These are phyloP conservation scores for Eupsilia transversa DNA, from an alignment of 2,888 invertebrate genomes.

Conservation along the genomic window DNA sequence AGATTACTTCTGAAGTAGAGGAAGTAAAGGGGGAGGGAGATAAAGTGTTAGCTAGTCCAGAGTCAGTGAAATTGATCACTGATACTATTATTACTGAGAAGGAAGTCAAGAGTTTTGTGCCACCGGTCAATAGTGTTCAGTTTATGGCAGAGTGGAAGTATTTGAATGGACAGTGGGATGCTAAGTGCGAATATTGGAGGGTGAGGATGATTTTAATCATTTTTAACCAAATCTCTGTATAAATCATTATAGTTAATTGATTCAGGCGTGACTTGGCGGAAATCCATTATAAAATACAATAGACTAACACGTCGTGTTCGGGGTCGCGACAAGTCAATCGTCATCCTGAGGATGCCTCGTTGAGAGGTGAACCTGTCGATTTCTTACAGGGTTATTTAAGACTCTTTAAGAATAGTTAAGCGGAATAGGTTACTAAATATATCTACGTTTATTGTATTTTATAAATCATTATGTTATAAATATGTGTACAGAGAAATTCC, in stretches of 20 bases:
- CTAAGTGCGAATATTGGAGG: conserved; percentile 91
- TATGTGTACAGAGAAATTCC: background rate
- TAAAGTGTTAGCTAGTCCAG: conserved; percentile 68
- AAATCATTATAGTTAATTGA: too few species aligned
- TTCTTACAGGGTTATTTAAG: too few species aligned
- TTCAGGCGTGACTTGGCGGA: too few species aligned
- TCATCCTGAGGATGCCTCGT: too few species aligned
- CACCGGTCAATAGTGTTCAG: conserved; percentile 92
- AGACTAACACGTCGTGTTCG: too few species aligned
- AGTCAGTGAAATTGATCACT: conserved; percentile 75
- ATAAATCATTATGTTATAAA: too few species aligned
- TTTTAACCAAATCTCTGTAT: background rate
- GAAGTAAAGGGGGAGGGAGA: conserved; percentile 57
- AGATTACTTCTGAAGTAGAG: conserved; percentile 24
- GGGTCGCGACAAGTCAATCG: too few species aligned
- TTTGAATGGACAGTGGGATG: conserved; percentile 85
- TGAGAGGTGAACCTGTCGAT: too few species aligned
- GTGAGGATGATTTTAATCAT: conserved; percentile 75
- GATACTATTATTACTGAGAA: conserved; percentile 73
- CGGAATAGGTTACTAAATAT: too few species aligned
- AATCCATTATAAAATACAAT: too few species aligned
- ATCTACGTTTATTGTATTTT: too few species aligned
- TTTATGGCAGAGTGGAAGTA: conserved; percentile 92
- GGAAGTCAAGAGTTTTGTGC: conserved; percentile 67
- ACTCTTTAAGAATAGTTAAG: too few species aligned